Base-by-base conservation (phyloP, 2,888 invertebrate genomes). In the Drosophila paranaensis region DNA sequence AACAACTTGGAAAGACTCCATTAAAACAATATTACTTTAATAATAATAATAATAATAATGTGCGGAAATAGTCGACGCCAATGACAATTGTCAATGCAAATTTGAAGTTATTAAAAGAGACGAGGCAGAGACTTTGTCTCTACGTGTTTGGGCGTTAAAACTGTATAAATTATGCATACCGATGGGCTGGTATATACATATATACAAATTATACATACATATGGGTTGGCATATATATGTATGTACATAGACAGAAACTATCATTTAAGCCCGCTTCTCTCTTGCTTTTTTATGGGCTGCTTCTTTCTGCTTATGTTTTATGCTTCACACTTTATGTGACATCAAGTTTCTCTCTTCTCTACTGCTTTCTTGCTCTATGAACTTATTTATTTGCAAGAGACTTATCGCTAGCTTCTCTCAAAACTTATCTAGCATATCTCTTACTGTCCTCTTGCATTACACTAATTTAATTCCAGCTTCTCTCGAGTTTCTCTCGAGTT, bases 21-120 rank as follows among this genome's bases (percentile, higher is more conserved):
- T 71, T 27, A 57, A 73, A 43, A 57, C 11, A 48, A 57, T 53
- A 58, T 58, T 58, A 45, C 65, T 27, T 58, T 48, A 33, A 71
- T 57, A 54, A 42, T 57, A 46, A 37, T 25, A 33, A 71, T 57
- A 54, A 42, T 57, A 46, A 37, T 30, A 6, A 37, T 30, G 2
- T 25, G 27, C 14, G 55, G 30, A 55, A 53, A 53, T 53, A 25
- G 37, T n/a, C 48, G 11, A 48, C 2, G 30, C 48, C 16, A 48
- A 48, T 48, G 48, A 48, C 10, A 48, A 48, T 48, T 48, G 48
- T 48, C 48, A 48, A 33, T 53, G 53, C 13, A 14, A 30, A 55
- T 40, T 51, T 51, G 2, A 14, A 2, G 51, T 4, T 14, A 37
- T 51, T 35, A 37, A 37, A 6, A 20, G 10, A 30, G 48, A 20